Percentiles rank a stretch among this genome's conserved stretches.
phyloP scores from a whole-genome alignment of 2,888 invertebrate species.

The Platycnemis pennipes region DNA sequence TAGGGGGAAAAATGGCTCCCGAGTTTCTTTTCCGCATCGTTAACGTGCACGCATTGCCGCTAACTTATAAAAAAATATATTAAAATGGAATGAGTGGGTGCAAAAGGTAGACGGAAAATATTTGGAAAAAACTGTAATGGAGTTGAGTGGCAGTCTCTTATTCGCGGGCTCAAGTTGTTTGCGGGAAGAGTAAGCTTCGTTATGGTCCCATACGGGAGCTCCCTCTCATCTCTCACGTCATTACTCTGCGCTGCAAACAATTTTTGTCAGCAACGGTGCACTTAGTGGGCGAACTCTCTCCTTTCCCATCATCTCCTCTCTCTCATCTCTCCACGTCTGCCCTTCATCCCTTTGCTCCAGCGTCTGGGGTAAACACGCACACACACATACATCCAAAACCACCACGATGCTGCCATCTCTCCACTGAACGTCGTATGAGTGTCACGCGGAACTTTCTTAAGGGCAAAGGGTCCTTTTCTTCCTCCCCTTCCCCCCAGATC shows the following conservation, averaged over 20 bases:
- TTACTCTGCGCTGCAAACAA: constrained; percentile 29
- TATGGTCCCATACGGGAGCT: not conserved
- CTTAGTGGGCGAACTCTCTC: not conserved
- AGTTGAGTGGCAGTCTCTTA: not conserved
- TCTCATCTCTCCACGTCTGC: not conserved
- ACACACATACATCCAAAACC: not conserved
- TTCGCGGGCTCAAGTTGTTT: constrained; percentile 36
- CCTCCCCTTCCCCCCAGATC: no score
- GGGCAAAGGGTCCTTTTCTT: not conserved
- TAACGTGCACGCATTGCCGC: not conserved
- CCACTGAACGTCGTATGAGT: not conserved
- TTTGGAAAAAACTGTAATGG: not conserved
- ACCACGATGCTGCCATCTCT: not conserved
- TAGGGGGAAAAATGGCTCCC: not conserved
- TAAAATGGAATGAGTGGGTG: not conserved
- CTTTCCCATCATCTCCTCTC: not conserved
- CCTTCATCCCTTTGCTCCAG: not conserved
- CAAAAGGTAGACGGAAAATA: not conserved
- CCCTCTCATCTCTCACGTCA: constrained; percentile 41
- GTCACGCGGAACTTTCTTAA: not conserved
- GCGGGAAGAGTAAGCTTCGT: constrained; percentile 30
- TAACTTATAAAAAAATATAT: not conserved
- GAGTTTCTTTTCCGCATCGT: constrained; percentile 30
- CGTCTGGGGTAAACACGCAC: not conserved
- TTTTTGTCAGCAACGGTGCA: constrained; percentile 1